Evolutionary conservation across 1,140 invertebrate genomes (phyloP).

Genomic region (Spodoptera litura): DNA sequence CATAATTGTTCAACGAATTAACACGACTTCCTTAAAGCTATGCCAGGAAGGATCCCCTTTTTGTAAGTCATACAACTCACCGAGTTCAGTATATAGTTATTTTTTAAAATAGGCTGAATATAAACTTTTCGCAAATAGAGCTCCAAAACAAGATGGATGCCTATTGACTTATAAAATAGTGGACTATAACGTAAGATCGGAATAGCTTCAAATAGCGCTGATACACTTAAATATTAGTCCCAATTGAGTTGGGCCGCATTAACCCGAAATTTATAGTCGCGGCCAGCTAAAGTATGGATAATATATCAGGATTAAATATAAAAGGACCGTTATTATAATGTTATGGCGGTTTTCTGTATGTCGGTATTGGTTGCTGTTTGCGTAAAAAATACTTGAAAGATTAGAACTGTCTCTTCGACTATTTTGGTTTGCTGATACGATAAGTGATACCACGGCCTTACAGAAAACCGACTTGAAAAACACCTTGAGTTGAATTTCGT

Average conservation of each 20-base stretch:
- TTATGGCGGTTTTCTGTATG: neutral
- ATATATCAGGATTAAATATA: constrained; percentile 41
- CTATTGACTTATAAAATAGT: constrained; percentile 7
- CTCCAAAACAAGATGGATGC: neutral
- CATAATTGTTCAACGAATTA: too few relatives aligned
- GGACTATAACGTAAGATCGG: constrained; percentile 5
- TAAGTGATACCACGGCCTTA: too few relatives aligned
- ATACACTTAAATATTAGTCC: constrained; percentile 41
- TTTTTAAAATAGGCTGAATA: neutral
- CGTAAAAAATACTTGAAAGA: neutral
- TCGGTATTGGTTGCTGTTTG: neutral
- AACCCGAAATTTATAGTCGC: constrained; percentile 35
- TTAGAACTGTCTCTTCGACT: neutral
- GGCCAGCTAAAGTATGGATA: constrained; percentile 29
- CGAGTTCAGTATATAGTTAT: too few relatives aligned
- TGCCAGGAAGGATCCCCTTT: too few relatives aligned
- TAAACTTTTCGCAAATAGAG: neutral
- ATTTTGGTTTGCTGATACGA: neutral
- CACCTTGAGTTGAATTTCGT: too few relatives aligned
- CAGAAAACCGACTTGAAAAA: too few relatives aligned
- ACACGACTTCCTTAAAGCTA: too few relatives aligned
- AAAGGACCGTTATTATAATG: constrained; percentile 18
- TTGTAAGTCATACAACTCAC: too few relatives aligned
- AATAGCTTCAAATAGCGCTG: constrained; percentile 23
- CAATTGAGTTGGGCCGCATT: constrained; percentile 30